Evolutionary conservation across 1,140 invertebrate genomes (phyloP).

Genomic region (Nasonia vitripennis): DNA sequence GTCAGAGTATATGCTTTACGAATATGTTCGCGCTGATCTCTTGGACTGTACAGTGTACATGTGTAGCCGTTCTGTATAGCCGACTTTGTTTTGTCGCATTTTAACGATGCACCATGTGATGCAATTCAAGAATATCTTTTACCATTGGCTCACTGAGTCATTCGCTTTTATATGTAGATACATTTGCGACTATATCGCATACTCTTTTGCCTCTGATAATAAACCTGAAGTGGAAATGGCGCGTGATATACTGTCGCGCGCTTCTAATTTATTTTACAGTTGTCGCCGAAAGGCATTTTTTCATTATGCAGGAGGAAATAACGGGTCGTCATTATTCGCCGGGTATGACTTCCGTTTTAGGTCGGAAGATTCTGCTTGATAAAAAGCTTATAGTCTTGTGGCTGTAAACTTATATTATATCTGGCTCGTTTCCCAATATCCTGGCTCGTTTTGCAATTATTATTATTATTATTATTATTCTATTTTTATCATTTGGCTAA

Average conservation of each 20-base stretch:
- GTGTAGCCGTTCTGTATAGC: not conserved
- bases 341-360: constrained; percentile 5
- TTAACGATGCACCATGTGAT: no score
- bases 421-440: not conserved
- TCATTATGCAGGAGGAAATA: not conserved
- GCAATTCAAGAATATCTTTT: not conserved
- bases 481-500: no score
- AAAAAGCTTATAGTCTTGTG: not conserved
- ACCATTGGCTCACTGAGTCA: not conserved
- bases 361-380: not conserved
- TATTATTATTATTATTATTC: not conserved
- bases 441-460: not conserved
- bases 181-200: not conserved
- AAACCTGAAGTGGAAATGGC: not conserved
- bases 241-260: not conserved
- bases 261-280: constrained; percentile 28
- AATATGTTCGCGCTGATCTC: not conserved
- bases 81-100: not conserved
- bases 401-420: not conserved
- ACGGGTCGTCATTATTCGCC: not conserved
- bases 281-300: constrained; percentile 18
- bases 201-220: not conserved
- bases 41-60: not conserved
- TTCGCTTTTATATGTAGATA: not conserved
- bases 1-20: not conserved